phyloP scores from a whole-genome alignment of 2,797 vertebrate genomes.

The Hyperoplus immaculatus region DNA sequence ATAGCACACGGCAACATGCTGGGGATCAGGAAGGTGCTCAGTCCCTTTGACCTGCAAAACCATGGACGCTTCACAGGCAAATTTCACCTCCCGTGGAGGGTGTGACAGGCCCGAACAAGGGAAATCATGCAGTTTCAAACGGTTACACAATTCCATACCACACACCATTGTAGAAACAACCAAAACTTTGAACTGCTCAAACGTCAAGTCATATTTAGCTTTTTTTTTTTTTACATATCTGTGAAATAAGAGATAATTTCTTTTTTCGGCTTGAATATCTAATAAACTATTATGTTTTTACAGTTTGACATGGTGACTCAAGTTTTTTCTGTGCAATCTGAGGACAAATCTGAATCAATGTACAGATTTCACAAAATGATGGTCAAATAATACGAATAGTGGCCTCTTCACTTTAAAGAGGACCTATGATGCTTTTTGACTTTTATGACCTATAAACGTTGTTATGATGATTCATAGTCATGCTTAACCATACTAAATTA shows the following conservation, averaged over 20 bases:
- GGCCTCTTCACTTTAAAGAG: neutral
- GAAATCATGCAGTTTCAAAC: neutral
- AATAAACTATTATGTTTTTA: neutral
- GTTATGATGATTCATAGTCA: too few relatives aligned
- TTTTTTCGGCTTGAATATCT: too few relatives aligned
- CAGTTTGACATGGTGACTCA: neutral
- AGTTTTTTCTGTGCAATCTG: neutral
- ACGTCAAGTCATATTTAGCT: neutral
- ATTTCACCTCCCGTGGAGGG: slow-evolving; percentile 85
- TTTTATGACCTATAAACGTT: too few relatives aligned
- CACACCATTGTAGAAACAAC: slow-evolving; percentile 19
- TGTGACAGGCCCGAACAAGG: slow-evolving; percentile 76
- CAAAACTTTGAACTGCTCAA: neutral
- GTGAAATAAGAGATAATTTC: too few relatives aligned
- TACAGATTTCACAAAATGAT: neutral
- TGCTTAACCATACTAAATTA: too few relatives aligned
- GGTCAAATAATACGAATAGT: slow-evolving; percentile 3
- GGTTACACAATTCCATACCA: slow-evolving; percentile 1
- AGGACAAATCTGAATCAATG: neutral
- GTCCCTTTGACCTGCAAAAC: slow-evolving; percentile 88
- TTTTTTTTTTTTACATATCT: neutral
- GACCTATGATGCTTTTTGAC: too few relatives aligned
- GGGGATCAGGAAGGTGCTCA: slow-evolving; percentile 90
- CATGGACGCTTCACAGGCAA: slow-evolving; percentile 92
- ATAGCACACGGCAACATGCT: slow-evolving; percentile 91